These are phyloP conservation scores for Acrobasis suavella DNA, from an alignment of 2,888 invertebrate species.

Conservation along the genomic window DNA sequence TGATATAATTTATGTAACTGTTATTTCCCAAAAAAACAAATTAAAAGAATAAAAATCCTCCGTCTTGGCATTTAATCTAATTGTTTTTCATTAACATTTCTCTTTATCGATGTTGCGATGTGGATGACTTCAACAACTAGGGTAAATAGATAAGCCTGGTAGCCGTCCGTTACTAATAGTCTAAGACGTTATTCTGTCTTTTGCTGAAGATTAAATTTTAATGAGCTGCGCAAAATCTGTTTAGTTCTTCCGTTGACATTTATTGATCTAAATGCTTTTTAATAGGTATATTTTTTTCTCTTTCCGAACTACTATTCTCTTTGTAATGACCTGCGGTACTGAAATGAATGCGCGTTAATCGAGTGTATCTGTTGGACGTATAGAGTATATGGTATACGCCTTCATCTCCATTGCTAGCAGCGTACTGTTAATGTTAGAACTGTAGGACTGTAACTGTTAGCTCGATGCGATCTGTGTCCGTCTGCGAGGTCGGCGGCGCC, in stretches of 20 bases:
- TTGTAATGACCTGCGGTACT: constrained; percentile 76
- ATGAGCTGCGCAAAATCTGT: constrained; percentile 82
- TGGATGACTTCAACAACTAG: constrained; percentile 77
- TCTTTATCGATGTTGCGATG: constrained; percentile 82
- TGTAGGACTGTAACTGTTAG: constrained; percentile 76
- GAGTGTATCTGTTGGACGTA: constrained; percentile 73
- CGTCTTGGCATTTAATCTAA: no score
- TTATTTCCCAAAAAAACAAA: no score
- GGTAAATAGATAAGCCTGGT: constrained; percentile 81
- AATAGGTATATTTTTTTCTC: constrained; percentile 80
- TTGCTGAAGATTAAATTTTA: constrained; percentile 81
- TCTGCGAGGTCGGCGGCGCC: constrained; percentile 61
- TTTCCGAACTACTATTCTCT: constrained; percentile 78
- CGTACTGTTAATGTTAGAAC: constrained; percentile 76
- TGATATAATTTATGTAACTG: no score
- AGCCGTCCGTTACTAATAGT: constrained; percentile 82
- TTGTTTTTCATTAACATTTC: constrained; percentile 81
- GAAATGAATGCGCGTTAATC: constrained; percentile 79
- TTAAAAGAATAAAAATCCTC: no score
- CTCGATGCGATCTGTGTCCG: constrained; percentile 72
- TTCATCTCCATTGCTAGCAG: constrained; percentile 79
- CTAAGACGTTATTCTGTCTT: constrained; percentile 81
- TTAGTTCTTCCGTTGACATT: constrained; percentile 79
- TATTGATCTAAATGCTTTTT: constrained; percentile 79
- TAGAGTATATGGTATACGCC: constrained; percentile 76